Conservation (phyloP, 2,113 vertebrate genomes). For the Garra rufa region DNA sequence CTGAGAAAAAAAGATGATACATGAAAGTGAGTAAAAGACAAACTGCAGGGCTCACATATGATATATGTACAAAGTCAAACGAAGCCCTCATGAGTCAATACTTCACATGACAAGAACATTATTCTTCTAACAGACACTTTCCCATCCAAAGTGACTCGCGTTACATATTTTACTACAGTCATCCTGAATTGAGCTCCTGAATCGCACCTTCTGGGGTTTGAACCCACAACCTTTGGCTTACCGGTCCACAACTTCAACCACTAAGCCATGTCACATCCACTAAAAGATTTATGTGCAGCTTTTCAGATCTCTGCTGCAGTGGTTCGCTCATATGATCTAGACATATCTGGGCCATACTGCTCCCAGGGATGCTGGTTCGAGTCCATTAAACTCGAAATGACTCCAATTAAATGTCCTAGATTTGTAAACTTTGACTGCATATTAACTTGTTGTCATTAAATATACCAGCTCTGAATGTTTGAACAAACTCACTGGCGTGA, state of each 20-base stretch:
- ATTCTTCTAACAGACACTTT: slow-evolving; percentile 3
- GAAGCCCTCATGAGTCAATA: background rate
- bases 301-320: slow-evolving; percentile 3
- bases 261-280: slow-evolving; percentile 4
- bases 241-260: background rate
- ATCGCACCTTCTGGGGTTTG: background rate
- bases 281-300: background rate
- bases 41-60: background rate
- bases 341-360: slow-evolving; percentile 16
- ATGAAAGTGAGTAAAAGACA: background rate
- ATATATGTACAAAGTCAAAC: slow-evolving; percentile 14
- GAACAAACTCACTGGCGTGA: background rate
- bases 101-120: slow-evolving; percentile 2
- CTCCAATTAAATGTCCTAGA: slow-evolving; percentile 27
- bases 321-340: slow-evolving; percentile 25
- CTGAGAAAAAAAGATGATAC: slow-evolving; percentile 69
- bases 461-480: background rate
- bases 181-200: background rate
- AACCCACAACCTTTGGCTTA: background rate
- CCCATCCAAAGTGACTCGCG: background rate
- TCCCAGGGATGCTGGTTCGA: slow-evolving; percentile 20
- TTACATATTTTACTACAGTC: slow-evolving; percentile 1
- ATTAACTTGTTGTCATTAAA: slow-evolving; percentile 20
- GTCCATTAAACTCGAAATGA: slow-evolving; percentile 22
- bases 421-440: slow-evolving; percentile 33